A percentile compares a stretch with the other conserved stretches of the same genome.
Evolutionary conservation across 2,113 vertebrate genomes (phyloP).

Genomic region (Tetrao urogallus): DNA sequence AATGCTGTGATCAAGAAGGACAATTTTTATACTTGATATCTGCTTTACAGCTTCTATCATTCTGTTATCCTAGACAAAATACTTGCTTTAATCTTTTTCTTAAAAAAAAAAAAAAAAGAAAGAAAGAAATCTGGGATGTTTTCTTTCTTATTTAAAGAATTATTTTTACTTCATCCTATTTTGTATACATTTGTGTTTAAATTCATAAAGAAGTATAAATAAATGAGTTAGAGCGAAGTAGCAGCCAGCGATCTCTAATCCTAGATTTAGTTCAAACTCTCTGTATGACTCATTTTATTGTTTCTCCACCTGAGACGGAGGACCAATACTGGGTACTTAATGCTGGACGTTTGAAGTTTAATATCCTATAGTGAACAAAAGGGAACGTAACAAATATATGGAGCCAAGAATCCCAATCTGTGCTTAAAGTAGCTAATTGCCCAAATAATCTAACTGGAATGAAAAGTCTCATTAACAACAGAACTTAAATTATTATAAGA

Average conservation of each 20-base stretch:
- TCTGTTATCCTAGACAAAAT: neutral
- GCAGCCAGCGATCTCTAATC: neutral
- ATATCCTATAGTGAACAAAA: neutral
- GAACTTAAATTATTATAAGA: neutral
- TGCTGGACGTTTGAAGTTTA: rapidly evolving
- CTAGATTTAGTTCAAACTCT: neutral
- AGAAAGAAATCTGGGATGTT: rapidly evolving
- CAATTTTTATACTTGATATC: neutral
- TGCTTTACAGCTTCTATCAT: neutral
- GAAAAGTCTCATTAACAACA: neutral
- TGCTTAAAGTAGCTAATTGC: neutral
- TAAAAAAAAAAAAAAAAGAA: neutral
- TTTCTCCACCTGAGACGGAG: neutral
- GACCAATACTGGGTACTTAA: neutral
- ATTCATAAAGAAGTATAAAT: neutral
- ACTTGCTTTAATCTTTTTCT: neutral
- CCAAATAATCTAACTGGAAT: neutral
- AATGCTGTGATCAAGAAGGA: neutral
- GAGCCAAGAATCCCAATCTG: neutral
- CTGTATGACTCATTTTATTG: neutral
- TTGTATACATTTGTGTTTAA: neutral
- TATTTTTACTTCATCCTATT: neutral
- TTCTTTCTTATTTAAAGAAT: neutral
- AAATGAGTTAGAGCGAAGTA: neutral
- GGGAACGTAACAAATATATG: rapidly evolving